These are phyloP conservation scores for Antechinus stuartii DNA, from an alignment of 2,113 vertebrate species.

Conservation along the genomic window DNA sequence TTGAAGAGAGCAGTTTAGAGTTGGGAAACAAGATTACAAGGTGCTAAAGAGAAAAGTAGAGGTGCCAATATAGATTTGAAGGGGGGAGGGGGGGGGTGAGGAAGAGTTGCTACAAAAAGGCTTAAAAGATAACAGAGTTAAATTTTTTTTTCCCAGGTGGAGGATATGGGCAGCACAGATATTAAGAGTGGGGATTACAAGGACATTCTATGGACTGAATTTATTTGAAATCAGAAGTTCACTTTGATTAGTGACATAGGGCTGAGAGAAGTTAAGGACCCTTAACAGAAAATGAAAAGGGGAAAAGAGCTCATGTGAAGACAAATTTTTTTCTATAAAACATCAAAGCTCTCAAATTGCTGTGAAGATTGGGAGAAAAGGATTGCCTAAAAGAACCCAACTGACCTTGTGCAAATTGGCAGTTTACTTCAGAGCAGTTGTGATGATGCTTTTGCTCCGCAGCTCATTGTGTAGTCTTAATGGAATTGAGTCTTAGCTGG, in stretches of 20 bases:
- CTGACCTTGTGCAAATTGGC: neutral
- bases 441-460: neutral
- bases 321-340: neutral
- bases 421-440: neutral
- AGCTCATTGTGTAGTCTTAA: neutral
- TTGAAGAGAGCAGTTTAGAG: neutral
- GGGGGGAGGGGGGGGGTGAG: too few relatives aligned
- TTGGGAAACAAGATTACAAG: neutral
- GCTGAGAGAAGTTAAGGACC: neutral
- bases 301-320: neutral
- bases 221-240: neutral
- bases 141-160: neutral
- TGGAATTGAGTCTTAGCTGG: neutral
- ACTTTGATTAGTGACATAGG: neutral
- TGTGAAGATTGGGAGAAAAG: neutral
- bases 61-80: neutral
- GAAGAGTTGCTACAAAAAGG: too few relatives aligned
- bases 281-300: neutral
- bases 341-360: neutral
- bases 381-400: neutral
- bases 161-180: neutral
- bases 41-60: neutral
- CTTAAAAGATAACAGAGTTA: neutral
- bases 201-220: neutral
- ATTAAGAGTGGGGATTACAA: neutral